phyloP scores from a whole-genome alignment of 2,888 invertebrate species.

The Euclidia mi region DNA sequence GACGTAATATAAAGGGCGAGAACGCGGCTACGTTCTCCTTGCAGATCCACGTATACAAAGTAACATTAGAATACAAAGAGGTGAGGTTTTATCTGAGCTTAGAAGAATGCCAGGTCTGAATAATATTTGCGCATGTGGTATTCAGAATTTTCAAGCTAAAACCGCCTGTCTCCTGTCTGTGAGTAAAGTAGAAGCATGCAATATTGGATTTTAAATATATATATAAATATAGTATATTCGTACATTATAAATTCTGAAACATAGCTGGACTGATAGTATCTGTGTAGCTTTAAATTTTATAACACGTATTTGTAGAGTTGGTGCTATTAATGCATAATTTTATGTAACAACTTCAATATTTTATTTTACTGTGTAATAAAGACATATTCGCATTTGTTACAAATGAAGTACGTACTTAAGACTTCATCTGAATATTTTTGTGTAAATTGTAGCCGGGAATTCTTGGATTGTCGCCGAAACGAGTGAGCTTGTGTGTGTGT shows the following conservation, averaged over 20 bases:
- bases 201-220: conserved; percentile 24
- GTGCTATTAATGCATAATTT: too few relatives aligned
- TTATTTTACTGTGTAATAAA: too few relatives aligned
- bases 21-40: conserved; percentile 26
- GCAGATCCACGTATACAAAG: conserved; percentile 28
- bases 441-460: conserved; percentile 45
- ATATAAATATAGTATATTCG: not conserved
- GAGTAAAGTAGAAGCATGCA: conserved; percentile 25
- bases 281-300: too few relatives aligned
- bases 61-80: conserved; percentile 49
- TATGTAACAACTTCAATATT: too few relatives aligned
- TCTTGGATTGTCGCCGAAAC: conserved; percentile 56
- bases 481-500: conserved; percentile 53
- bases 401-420: not conserved
- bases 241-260: conserved; percentile 1
- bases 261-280: not conserved
- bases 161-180: conserved; percentile 21
- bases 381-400: too few relatives aligned
- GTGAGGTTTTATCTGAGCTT: conserved; percentile 15
- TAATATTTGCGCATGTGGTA: conserved; percentile 44
- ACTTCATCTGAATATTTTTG: conserved; percentile 39
- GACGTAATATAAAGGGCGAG: conserved; percentile 48
- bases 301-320: too few relatives aligned
- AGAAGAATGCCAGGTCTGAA: conserved; percentile 40
- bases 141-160: conserved; percentile 33